Percentiles rank a stretch among this genome's conserved stretches.
Evolutionary conservation across 2,888 invertebrate species (phyloP).

Genomic region (Theristus sp.): DNA sequence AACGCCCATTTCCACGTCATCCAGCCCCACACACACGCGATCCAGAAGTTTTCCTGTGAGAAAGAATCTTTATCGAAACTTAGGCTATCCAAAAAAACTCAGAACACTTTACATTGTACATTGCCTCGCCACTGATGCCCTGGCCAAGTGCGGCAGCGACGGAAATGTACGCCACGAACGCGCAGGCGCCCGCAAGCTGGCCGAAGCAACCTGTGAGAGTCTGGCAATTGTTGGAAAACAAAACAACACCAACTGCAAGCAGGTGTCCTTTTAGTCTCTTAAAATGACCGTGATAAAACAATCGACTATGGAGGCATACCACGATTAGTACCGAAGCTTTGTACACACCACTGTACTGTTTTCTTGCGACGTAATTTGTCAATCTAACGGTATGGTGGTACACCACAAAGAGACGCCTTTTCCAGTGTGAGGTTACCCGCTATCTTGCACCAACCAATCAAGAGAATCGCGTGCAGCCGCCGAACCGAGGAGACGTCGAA

Average conservation of each 20-base stretch:
- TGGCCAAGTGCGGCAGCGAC: conserved; percentile 6
- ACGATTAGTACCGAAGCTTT: too few relatives aligned
- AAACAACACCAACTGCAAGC: too few relatives aligned
- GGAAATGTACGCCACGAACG: conserved; percentile 6
- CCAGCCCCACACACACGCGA: conserved; percentile 6
- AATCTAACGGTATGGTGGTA: too few relatives aligned
- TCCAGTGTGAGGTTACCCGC: too few relatives aligned
- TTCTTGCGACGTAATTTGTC: too few relatives aligned
- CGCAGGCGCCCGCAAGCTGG: conserved; percentile 6
- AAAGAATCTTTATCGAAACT: neutral
- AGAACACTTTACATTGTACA: neutral
- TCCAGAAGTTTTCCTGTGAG: neutral
- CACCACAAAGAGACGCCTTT: too few relatives aligned
- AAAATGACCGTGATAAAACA: too few relatives aligned
- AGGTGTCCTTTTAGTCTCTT: too few relatives aligned
- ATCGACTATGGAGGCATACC: too few relatives aligned
- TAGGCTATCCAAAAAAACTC: neutral
- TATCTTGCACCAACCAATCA: neutral
- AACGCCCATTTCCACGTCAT: conserved; percentile 8
- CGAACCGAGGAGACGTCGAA: neutral
- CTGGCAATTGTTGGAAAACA: neutral
- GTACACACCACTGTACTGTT: too few relatives aligned
- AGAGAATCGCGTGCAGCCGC: neutral
- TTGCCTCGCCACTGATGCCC: neutral
- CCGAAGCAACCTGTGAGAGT: conserved; percentile 4